Evolutionary conservation across 2,797 vertebrate species (phyloP), one percentile per base, ranked within the genome.

Genomic region (Chelmon rostratus): DNA sequence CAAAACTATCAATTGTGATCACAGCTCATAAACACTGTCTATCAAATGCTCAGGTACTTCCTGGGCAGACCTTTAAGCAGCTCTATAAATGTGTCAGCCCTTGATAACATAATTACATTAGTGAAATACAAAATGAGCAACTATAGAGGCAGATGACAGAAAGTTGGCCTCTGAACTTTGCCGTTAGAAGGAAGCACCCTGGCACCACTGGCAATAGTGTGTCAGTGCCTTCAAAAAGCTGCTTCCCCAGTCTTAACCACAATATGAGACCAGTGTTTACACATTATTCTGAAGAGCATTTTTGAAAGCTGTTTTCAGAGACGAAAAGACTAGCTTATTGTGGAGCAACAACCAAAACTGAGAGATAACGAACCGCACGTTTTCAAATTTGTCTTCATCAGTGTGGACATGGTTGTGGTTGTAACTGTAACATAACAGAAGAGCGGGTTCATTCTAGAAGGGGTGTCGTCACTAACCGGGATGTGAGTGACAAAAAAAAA

Each of bases 401-500:
- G 7, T 25, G 6, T n/a, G 3, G 21, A 67, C 13, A 1, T n/a
- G 52, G 25, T 19, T 25, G 13, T 42, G 23, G 38, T 38, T 44
- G 6, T 23, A 31, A 11, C 44, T 37, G 35, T 23, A 13, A 6
- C n/a, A 53, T 8, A n/a, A n/a, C 46, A 67, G 47, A 15, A 4
- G 9, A 70, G 38, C 35, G 40, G 18, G 33, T 68, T 71, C 6
- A 49, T 53, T 76, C 19, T 52, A 68, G 16, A 7, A 11, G n/a
- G 38, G 37, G 25, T 38, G 25, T 37, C 76, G 66, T 66, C 54
- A 35, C 57, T 65, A 21, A 64, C 54, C 5, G 7, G 66, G 68
- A 58, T n/a, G 73, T 7, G 44, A 46, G 75, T 58, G 76, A 52
- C 3, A 23, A 76, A 77, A 65, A 84, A 58, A 79, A 84, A 72